Evolutionary conservation across 2,888 invertebrate genomes (phyloP).

Genomic region (Tipula confusa): DNA sequence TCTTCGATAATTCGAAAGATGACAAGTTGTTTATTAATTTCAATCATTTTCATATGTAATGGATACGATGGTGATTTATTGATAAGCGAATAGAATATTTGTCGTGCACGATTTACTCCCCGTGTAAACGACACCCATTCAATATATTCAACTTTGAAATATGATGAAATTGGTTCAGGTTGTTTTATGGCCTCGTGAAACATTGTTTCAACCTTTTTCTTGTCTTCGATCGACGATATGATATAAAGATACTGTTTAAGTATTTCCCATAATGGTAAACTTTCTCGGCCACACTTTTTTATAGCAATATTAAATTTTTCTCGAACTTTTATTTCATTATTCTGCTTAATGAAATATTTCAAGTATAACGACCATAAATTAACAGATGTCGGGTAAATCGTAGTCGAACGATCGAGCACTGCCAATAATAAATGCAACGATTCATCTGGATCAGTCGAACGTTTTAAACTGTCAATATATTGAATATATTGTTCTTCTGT

Average conservation of each 20-base stretch:
- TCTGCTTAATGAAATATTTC: conserved; percentile 48
- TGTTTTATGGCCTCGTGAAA: conserved; percentile 40
- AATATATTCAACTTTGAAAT: conserved; percentile 43
- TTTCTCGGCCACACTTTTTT: conserved; percentile 36
- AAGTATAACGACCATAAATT: conserved; percentile 54
- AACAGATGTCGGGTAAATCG: conserved; percentile 49
- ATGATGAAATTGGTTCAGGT: conserved; percentile 40
- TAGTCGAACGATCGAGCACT: conserved; percentile 49
- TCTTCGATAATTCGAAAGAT: conserved; percentile 54
- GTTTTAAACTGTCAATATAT: conserved; percentile 46
- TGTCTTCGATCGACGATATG: conserved; percentile 39
- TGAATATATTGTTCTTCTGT: conserved; percentile 52
- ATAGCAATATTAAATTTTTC: conserved; percentile 48
- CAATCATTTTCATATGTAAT: background rate
- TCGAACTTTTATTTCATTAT: conserved; percentile 47
- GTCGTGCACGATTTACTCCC: conserved; percentile 57
- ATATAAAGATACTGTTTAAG: conserved; percentile 43
- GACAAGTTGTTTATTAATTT: conserved; percentile 45
- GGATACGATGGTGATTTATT: conserved; percentile 52
- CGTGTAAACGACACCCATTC: conserved; percentile 39
- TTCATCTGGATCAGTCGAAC: background rate
- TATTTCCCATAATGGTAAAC: conserved; percentile 42
- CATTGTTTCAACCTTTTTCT: conserved; percentile 35
- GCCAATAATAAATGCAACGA: background rate
- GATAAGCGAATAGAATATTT: conserved; percentile 58